Evolutionary conservation across 2,797 vertebrate species (phyloP).

Genomic region (Cyprinodon diabolis): DNA sequence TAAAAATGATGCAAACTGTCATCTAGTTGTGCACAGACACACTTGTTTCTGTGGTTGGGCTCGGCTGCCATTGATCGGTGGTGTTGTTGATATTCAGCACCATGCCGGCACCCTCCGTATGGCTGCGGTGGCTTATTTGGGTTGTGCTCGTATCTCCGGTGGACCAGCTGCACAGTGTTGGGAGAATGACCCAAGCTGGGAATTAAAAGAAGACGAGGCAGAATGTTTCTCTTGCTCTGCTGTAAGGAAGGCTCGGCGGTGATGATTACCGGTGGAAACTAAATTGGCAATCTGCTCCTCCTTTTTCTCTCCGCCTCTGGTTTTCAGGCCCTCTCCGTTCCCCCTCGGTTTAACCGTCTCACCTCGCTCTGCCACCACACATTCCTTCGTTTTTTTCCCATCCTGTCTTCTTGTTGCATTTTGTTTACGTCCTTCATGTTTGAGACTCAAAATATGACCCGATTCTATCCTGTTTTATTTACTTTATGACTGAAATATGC

Average conservation of each 20-base stretch:
- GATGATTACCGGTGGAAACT: slow-evolving; percentile 64
- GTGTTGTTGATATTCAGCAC: slow-evolving; percentile 52
- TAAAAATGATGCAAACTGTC: neutral
- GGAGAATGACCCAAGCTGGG: slow-evolving; percentile 26
- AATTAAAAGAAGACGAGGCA: slow-evolving; percentile 39
- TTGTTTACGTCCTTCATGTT: neutral
- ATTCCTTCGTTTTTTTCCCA: too few relatives aligned
- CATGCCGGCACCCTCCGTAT: slow-evolving; percentile 25
- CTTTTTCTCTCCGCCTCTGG: slow-evolving; percentile 39
- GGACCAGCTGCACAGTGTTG: slow-evolving; percentile 7
- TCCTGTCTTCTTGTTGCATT: neutral
- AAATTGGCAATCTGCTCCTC: slow-evolving; percentile 69
- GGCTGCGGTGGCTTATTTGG: slow-evolving; percentile 29
- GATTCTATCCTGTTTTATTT: neutral
- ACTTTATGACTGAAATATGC: neutral
- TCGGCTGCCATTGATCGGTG: slow-evolving; percentile 49
- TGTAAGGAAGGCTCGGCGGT: slow-evolving; percentile 45
- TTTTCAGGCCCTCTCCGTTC: slow-evolving; percentile 27
- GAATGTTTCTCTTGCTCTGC: slow-evolving; percentile 46
- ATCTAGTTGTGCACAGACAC: neutral
- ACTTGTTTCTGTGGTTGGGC: slow-evolving; percentile 23
- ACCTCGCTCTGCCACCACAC: neutral
- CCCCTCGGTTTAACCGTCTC: slow-evolving; percentile 11
- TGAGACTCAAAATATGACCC: neutral
- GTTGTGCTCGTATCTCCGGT: neutral